Base-by-base conservation (phyloP, 2,797 vertebrate species). In the Calcarius lapponicus region DNA sequence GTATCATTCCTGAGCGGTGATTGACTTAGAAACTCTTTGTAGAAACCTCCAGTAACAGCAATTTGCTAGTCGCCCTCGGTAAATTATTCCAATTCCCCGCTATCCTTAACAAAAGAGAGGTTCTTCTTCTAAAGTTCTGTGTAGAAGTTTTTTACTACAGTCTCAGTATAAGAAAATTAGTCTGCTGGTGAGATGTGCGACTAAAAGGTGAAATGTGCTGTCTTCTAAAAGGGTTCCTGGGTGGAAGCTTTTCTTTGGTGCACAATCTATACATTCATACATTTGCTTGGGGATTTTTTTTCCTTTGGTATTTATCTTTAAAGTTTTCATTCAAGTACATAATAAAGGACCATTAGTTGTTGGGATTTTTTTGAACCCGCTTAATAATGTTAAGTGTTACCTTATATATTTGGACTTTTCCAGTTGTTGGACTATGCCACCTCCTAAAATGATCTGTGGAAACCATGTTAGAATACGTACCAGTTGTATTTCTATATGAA, bases 251-350 rank as follows among this genome's bases (percentile, higher is more conserved):
- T 61, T 28, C 34, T 86, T 38, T 67, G 25, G 13, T 31, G 9
- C 47, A 19, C 10, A 18, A 10, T 11, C 5, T n/a, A 16, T 6
- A 3, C 6, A 10, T 48, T 80, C 3, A 5, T 51, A 31, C 0
- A 0, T 22, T 88, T 75, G 4, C 28, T 70, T 28, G 17, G 17
- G 6, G 22, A 25, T 31, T 71, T 78, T 18, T 80, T 58, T 60
- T 31, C n/a, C 18, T 50, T 76, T 75, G 11, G 32, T 73, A 34
- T 32, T 54, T 80, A 29, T 43, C 65, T 66, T 83, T 71, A 13
- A 60, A 13, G 7, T 74, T 91, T 78, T 16, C 21, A 25, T 74
- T 78, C 31, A n/a, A 1, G 3, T 60, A 62, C 8, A 3, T 43
- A 40, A 51, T 71, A 78, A 78, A 28, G 28, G 21, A 28, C 6